phyloP scores from a whole-genome alignment of 1,140 invertebrate species.

The Sweltsa coloradensis region DNA sequence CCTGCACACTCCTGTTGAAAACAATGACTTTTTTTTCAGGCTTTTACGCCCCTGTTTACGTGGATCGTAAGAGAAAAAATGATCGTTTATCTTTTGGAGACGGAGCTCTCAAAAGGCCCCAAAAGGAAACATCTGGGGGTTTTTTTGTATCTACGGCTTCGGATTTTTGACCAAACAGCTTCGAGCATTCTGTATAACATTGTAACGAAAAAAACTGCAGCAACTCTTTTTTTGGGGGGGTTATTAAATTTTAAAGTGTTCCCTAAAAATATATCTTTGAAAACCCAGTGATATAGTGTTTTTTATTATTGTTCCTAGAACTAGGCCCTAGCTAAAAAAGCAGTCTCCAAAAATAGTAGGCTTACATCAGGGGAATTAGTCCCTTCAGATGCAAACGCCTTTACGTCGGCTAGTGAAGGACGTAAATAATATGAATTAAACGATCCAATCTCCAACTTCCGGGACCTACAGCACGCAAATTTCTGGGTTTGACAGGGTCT shows the following conservation, averaged over 20 bases:
- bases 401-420: no score
- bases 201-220: slow-evolving; percentile 94
- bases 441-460: no score
- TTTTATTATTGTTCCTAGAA: no score
- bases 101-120: slow-evolving; percentile 35
- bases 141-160: slow-evolving; percentile 94
- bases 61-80: slow-evolving; percentile 90
- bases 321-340: no score
- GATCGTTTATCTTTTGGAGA: slow-evolving; percentile 57
- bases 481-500: no score
- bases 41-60: slow-evolving; percentile 82
- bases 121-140: slow-evolving; percentile 77
- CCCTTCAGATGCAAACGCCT: no score
- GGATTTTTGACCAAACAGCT: slow-evolving; percentile 92
- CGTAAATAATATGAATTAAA: no score
- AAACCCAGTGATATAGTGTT: no score
- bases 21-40: slow-evolving; percentile 44
- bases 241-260: not conserved
- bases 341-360: no score
- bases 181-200: slow-evolving; percentile 97
- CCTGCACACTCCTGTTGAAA: no score
- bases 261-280: not conserved
- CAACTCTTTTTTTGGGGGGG: slow-evolving; percentile 85
- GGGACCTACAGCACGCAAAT: no score
- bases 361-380: no score